Base-by-base conservation (phyloP, 2,888 invertebrate genomes). In the Buathra laborator region DNA sequence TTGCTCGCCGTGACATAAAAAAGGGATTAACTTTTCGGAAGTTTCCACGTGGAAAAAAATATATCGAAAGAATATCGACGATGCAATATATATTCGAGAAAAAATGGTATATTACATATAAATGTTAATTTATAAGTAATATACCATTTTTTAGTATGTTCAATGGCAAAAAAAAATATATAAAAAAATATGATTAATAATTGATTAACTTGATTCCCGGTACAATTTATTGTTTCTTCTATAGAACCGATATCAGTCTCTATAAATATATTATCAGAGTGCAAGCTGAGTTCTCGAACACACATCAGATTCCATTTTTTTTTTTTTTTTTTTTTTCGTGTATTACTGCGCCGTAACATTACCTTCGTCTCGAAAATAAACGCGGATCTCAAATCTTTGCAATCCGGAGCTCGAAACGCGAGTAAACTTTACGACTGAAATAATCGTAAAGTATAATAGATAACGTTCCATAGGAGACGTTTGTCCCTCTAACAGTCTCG, bases 381-480 rank as follows among this genome's bases (percentile, higher is more conserved):
- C 46, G 29, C 19, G 3, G 70, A 53, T 53, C 46, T 46, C 16
- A 46, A 74, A 62, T 62, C 62, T 46, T 7, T 16, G 56, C 19
- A 19, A 56, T 37, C 2, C 32, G n/a, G 24, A 46, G 9, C 37
- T 62, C 46, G 9, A 16, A n/a, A 62, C 16, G 44, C 12, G 14
- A 62, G 59, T 62, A 74, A 62, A 59, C 62, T 62, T 74, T 62
- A 74, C 46, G 74, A 48, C 44, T 19, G 44, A 72, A 56, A 72
- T 59, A 56, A 72, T 72, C 72, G 56, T 37, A 71, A 56, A 71
- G 7, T 37, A 32, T 19, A 19, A 14, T 43, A 19, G 43, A 71
- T 19, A 37, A 43, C 44, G 43, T 19, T 43, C 7, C 24, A 37
- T 5, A 10, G n/a, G 9, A 4, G 53, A 19, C 16, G 9, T 9